These are phyloP conservation scores for Coptotermes formosanus DNA, from an alignment of 1,140 invertebrate species.

Conservation along the genomic window DNA sequence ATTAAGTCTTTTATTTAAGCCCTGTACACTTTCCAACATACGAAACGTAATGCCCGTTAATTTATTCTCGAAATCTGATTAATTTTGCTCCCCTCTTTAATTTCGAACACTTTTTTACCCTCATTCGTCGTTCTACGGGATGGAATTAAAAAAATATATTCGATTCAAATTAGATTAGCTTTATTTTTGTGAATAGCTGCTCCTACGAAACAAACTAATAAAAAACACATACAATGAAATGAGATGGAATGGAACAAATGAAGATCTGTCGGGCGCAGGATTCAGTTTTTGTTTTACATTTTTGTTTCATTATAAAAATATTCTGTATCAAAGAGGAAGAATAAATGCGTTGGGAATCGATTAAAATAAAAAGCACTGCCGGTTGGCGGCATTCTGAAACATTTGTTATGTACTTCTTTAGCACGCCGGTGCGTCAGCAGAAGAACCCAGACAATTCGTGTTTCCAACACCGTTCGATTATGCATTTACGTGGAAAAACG, in stretches of 20 bases:
- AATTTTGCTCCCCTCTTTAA: slow-evolving; percentile 12
- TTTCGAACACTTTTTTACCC: not conserved
- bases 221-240: slow-evolving; percentile 1
- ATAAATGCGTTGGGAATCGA: not conserved
- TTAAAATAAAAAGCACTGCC: not conserved
- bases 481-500: no score
- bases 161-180: slow-evolving; percentile 10
- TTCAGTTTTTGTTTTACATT: not conserved
- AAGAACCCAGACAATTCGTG: no score
- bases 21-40: not conserved
- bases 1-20: slow-evolving; percentile 11
- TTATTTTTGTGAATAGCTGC: not conserved
- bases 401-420: not conserved
- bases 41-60: not conserved
- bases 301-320: not conserved
- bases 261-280: not conserved
- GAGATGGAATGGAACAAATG: slow-evolving; percentile 11
- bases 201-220: slow-evolving; percentile 10
- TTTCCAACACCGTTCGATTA: no score
- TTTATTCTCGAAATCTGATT: slow-evolving; percentile 17
- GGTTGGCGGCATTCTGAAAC: not conserved
- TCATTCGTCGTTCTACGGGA: not conserved
- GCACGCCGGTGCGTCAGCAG: not conserved
- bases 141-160: slow-evolving; percentile 12
- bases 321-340: not conserved